Base-by-base conservation (phyloP, 2,797 vertebrate species). In the Heterohyrax brucei region DNA sequence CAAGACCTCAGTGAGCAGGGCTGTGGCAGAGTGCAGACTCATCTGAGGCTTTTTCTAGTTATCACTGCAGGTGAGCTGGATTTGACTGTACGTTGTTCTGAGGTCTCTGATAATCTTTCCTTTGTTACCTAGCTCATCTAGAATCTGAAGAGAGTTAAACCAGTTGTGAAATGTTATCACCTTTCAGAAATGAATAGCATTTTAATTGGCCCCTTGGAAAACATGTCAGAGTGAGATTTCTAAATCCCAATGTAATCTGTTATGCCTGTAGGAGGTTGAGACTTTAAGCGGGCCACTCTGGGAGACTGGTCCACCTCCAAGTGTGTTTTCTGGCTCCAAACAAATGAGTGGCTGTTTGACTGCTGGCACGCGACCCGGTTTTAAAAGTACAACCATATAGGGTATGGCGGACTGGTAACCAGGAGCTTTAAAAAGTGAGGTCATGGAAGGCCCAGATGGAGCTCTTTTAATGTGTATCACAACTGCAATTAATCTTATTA, bases 341-440 rank as follows among this genome's bases (percentile, higher is more conserved):
- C 98, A 98, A 97, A 97, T 50, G 97, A 95, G 95, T 77, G 80
- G n/a, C 97, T 98, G 98, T 98, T 98, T 96, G 96, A 98, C 84
- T 95, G 84, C 94, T 98, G 98, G 97, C 97, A 97, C 95, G n/a
- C 73, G 39, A 96, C 97, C 97, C 96, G 76, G 97, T 97, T 98
- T 94, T 92, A 50, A 81, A 97, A 98, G 96, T 96, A 98, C 97
- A 97, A 68, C 98, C 98, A 98, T 98, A 98, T 98, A 99, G 98
- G 98, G 98, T 98, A 98, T 97, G 82, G 89, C 30, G 68, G 92
- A 90, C 91, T 96, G 97, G 98, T 96, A 95, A 97, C 96, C 73
- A 83, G 87, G 98, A 79, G 93, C 89, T 83, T 98, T 98, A 96
- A 86, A 96, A 94, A 96, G 96, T 98, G 98, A 99, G 97, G 97